Base-by-base conservation (phyloP, 2,888 invertebrate species). In the Tiphia femorata region DNA sequence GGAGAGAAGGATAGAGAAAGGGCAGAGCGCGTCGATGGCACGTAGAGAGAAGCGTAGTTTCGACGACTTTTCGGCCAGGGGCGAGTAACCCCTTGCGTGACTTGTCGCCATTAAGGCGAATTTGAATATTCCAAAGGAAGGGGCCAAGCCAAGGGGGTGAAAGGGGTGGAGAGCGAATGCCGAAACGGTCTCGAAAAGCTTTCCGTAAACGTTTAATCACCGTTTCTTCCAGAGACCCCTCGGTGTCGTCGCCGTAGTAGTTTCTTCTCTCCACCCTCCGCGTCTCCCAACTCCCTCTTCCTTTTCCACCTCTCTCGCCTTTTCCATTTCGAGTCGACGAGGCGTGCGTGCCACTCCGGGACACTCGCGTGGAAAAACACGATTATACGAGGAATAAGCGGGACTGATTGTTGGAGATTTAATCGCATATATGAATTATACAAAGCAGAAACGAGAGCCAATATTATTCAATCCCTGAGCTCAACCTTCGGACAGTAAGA, bases 141-240 rank as follows among this genome's bases (percentile, higher is more conserved):
- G 53, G 51, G 47, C 38, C 51, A 55, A 49, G 53, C 8, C n/a
- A 7, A 33, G 14, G 35, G 8, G 10, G n/a, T n/a, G n/a, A n/a
- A n/a, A 20, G n/a, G 3, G 25, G 41, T 41, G 44, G 21, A 20
- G 7, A 23, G 30, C 19, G 37, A 56, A 44, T 51, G 61, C 49
- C 47, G 61, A 43, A 66, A 67, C 58, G 64, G 58, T 56, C 62
- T 64, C 64, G 64, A 67, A 50, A 59, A 65, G 43, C 58, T 67
- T 54, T 58, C 48, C 67, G 57, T 63, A 65, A 67, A 52, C 68
- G 60, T 62, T 68, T 65, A 67, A 68, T 68, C 65, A 51, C 51
- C 59, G 53, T 46, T 53, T 43, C 66, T 49, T 30, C 46, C 51
- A 47, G 37, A 52, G 25, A 50, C 23, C 49, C 27, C 33, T 40